Evolutionary conservation across 1,140 invertebrate species (phyloP).

Genomic region (Ylistrum balloti): DNA sequence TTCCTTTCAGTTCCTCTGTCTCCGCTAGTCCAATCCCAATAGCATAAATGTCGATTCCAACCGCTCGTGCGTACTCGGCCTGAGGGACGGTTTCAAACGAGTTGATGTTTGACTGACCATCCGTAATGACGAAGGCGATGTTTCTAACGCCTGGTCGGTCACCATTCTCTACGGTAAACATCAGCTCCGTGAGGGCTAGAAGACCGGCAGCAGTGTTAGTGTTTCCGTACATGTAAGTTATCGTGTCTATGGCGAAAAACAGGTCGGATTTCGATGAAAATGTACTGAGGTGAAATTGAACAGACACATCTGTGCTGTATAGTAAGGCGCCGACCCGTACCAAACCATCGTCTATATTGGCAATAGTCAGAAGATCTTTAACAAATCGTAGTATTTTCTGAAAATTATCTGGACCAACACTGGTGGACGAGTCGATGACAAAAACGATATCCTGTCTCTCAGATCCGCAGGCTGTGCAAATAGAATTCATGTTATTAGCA

Average conservation of each 20-base stretch:
- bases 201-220: conserved; percentile 79
- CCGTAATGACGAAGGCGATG: conserved; percentile 76
- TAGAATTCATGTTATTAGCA: not conserved
- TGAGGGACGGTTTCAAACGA: conserved; percentile 64
- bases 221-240: conserved; percentile 74
- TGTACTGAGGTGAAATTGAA: conserved; percentile 72
- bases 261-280: conserved; percentile 63
- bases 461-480: conserved; percentile 51
- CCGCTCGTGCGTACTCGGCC: conserved; percentile 62
- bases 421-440: conserved; percentile 73
- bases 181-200: conserved; percentile 67
- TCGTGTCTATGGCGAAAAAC: conserved; percentile 69
- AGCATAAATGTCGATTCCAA: conserved; percentile 72
- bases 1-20: conserved; percentile 70
- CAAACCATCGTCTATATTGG: conserved; percentile 70
- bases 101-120: conserved; percentile 79
- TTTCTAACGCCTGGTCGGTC: conserved; percentile 73
- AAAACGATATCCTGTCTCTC: conserved; percentile 74
- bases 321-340: conserved; percentile 68
- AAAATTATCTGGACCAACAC: conserved; percentile 69
- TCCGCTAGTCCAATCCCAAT: conserved; percentile 73
- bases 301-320: conserved; percentile 66
- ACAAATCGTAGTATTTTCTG: conserved; percentile 68
- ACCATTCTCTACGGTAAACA: conserved; percentile 73
- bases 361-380: conserved; percentile 64